These are phyloP conservation scores for Standfussiana lucernea DNA, from an alignment of 2,888 invertebrate species.

Conservation along the genomic window DNA sequence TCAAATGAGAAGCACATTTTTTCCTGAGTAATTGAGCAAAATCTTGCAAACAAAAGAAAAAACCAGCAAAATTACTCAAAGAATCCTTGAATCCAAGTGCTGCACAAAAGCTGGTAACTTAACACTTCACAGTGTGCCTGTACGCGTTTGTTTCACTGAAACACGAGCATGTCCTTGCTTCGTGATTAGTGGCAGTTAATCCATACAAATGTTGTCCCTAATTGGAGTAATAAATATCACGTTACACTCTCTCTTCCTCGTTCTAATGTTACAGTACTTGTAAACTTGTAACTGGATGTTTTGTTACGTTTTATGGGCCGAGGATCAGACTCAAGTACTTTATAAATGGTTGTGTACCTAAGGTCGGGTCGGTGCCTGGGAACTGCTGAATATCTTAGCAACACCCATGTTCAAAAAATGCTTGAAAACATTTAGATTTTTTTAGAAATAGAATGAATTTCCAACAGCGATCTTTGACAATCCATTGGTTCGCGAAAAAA, in stretches of 20 bases:
- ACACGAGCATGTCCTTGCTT: constrained; percentile 44
- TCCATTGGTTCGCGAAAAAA: not conserved
- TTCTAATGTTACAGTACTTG: constrained; percentile 62
- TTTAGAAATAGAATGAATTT: not conserved
- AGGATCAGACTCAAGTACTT: constrained; percentile 13
- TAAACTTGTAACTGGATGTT: constrained; percentile 35
- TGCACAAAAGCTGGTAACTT: constrained; percentile 4
- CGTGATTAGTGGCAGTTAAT: constrained; percentile 71
- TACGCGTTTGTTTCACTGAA: constrained; percentile 19
- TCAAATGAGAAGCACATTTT: not conserved
- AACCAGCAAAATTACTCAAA: not conserved
- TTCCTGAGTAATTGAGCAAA: not conserved
- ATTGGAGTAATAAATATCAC: constrained; percentile 76
- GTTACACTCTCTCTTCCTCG: constrained; percentile 78
- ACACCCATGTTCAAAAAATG: not conserved
- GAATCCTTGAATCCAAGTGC: not conserved
- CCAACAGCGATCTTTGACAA: accelerated
- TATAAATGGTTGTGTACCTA: constrained; percentile 5
- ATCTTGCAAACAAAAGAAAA: not conserved
- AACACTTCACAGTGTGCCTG: constrained; percentile 7
- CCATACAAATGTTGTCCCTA: constrained; percentile 74
- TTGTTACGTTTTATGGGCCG: constrained; percentile 24
- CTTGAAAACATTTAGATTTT: not conserved
- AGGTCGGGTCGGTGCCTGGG: constrained; percentile 11
- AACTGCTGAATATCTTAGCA: constrained; percentile 4